These are phyloP conservation scores for Pseudococcus viburni DNA, from an alignment of 2,888 invertebrate genomes.

Conservation along the genomic window DNA sequence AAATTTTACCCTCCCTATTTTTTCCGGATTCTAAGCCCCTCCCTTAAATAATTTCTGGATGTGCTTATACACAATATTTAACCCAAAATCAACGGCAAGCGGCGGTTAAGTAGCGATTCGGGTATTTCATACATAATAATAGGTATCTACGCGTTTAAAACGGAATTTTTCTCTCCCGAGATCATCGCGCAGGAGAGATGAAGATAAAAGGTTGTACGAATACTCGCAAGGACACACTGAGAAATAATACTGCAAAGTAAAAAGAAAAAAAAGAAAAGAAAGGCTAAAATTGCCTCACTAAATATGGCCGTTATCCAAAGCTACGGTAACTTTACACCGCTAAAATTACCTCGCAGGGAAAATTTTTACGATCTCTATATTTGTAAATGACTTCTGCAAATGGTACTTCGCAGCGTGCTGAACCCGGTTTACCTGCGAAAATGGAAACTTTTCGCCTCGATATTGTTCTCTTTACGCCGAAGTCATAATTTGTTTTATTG, in stretches of 20 bases:
- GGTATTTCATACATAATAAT: too few relatives aligned
- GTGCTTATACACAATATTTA: too few relatives aligned
- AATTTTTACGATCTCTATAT: slow-evolving; percentile 48
- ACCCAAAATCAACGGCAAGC: too few relatives aligned
- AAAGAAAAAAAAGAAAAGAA: background rate
- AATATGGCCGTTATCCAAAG: slow-evolving; percentile 32
- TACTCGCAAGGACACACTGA: background rate
- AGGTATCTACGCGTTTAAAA: too few relatives aligned
- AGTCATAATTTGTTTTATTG: slow-evolving; percentile 57
- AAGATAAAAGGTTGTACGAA: background rate
- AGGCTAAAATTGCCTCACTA: slow-evolving; percentile 2
- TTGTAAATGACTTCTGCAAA: slow-evolving; percentile 47
- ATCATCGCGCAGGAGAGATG: background rate
- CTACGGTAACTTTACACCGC: slow-evolving; percentile 39
- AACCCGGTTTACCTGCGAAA: slow-evolving; percentile 16
- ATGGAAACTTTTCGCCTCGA: slow-evolving; percentile 40
- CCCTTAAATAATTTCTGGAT: too few relatives aligned
- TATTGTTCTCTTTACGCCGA: slow-evolving; percentile 46
- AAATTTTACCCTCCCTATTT: too few relatives aligned
- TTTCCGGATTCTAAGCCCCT: too few relatives aligned
- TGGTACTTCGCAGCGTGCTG: slow-evolving; percentile 34
- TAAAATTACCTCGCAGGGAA: slow-evolving; percentile 44
- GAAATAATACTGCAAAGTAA: background rate
- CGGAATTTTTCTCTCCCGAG: too few relatives aligned
- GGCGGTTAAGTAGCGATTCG: too few relatives aligned